Evolutionary conservation across 2,888 invertebrate genomes (phyloP).

Genomic region (Xestoiulus laeticollis): DNA sequence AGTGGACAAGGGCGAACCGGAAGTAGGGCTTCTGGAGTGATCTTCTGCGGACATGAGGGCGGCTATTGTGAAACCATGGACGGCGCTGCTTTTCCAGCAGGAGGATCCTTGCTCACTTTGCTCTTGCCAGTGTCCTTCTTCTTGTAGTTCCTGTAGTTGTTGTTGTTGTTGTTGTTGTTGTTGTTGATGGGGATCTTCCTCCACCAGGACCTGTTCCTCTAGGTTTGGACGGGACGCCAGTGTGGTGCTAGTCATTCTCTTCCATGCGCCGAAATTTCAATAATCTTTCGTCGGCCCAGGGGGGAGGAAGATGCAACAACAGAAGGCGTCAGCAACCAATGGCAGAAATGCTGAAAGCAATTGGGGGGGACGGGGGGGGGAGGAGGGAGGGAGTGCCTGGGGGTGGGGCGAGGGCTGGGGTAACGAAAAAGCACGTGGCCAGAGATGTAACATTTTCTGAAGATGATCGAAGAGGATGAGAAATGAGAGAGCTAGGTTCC

Average conservation of each 20-base stretch:
- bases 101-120: neutral
- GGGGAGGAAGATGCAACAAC: neutral
- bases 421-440: neutral
- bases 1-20: neutral
- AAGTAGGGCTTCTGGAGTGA: neutral
- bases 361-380: neutral
- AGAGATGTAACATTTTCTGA: neutral
- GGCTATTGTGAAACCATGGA: constrained; percentile 38
- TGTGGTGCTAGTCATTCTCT: constrained; percentile 17
- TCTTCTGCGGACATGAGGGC: constrained; percentile 8
- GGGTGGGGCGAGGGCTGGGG: neutral
- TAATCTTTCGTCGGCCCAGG: constrained; percentile 42
- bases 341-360: neutral
- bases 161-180: constrained; percentile 5
- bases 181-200: neutral
- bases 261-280: constrained; percentile 1
- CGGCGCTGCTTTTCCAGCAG: neutral
- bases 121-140: neutral
- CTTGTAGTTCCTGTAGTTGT: too few relatives aligned
- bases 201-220: neutral
- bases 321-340: neutral
- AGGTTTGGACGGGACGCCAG: neutral
- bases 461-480: neutral
- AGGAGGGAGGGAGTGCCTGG: neutral
- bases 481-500: neutral